These are phyloP conservation scores for Kudoa iwatai DNA, from an alignment of 30 jellyfish, hydroid and myxozoan genomes.

Conservation along the genomic window DNA sequence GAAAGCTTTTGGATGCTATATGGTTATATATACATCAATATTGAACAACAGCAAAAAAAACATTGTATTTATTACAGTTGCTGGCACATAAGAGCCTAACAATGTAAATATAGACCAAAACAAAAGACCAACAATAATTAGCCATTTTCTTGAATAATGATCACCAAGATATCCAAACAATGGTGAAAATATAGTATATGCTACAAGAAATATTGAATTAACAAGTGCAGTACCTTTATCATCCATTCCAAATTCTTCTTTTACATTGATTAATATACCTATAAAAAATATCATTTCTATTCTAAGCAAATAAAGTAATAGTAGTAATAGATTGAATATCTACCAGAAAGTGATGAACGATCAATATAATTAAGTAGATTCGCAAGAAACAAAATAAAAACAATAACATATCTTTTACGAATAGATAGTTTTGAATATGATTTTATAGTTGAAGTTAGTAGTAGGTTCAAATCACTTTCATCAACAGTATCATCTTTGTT, in stretches of 20 bases:
- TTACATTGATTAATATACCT: conserved; percentile 24
- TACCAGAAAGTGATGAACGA: too few species aligned
- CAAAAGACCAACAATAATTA: conserved; percentile 30
- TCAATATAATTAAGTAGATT: too few species aligned
- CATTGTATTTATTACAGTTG: conserved; percentile 3
- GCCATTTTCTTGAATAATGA: conserved; percentile 34
- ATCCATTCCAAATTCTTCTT: conserved; percentile 6
- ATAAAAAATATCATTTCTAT: too few species aligned
- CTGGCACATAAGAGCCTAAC: conserved; percentile 22
- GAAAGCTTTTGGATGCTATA: background rate
- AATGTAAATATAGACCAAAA: conserved; percentile 28
- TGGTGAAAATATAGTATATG: conserved; percentile 68
- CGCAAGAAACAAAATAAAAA: too few species aligned
- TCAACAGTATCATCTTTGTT: too few species aligned
- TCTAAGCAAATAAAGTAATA: too few species aligned
- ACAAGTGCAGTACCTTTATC: conserved; percentile 29
- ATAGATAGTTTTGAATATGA: too few species aligned
- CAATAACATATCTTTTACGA: too few species aligned
- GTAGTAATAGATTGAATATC: too few species aligned
- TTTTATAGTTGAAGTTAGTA: too few species aligned
- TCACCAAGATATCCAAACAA: conserved; percentile 65
- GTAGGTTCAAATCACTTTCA: too few species aligned
- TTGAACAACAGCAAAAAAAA: background rate
- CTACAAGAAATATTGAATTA: conserved; percentile 24
- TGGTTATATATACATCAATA: background rate